Percentiles rank a stretch among this genome's conserved stretches.
phyloP scores from a whole-genome alignment of 2,113 vertebrate genomes.

The Machaerirhynchus nigripectus region DNA sequence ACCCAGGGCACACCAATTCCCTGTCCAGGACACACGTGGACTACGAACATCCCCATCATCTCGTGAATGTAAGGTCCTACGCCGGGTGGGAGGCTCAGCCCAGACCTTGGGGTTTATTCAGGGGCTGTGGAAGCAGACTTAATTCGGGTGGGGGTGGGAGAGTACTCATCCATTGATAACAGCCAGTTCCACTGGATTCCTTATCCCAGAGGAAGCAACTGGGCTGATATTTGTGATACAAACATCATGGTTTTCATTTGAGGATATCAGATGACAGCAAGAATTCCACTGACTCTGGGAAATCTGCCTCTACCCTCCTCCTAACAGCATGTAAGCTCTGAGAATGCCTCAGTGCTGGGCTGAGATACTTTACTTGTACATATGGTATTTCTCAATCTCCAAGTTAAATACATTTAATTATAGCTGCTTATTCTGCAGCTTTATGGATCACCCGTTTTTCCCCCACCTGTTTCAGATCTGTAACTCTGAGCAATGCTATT shows the following conservation, averaged over 20 bases:
- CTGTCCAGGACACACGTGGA: slow-evolving; percentile 70
- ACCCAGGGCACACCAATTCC: slow-evolving; percentile 64
- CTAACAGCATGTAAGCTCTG: slow-evolving; percentile 25
- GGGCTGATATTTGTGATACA: slow-evolving; percentile 18
- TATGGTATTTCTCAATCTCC: slow-evolving; percentile 46
- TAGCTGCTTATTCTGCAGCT: slow-evolving; percentile 53
- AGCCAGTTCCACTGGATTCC: background rate
- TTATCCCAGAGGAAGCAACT: slow-evolving; percentile 30
- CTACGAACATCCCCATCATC: slow-evolving; percentile 80
- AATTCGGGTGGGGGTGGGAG: background rate
- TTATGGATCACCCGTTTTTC: slow-evolving; percentile 29
- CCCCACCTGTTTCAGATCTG: slow-evolving; percentile 62
- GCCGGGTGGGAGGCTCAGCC: background rate
- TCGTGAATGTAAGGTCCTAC: slow-evolving; percentile 83
- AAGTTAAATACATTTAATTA: slow-evolving; percentile 53
- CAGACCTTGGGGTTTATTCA: background rate
- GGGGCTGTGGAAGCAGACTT: background rate
- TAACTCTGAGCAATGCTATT: slow-evolving; percentile 39
- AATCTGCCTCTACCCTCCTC: slow-evolving; percentile 33
- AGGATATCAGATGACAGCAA: slow-evolving; percentile 38
- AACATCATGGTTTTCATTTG: slow-evolving; percentile 34
- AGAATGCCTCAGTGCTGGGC: background rate
- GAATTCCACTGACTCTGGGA: slow-evolving; percentile 42
- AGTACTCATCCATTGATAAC: background rate
- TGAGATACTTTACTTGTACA: slow-evolving; percentile 8